Percentiles rank a stretch among this genome's conserved stretches.
Conservation (phyloP, 2,888 invertebrate genomes). For the Caenorhabditis sp. region DNA sequence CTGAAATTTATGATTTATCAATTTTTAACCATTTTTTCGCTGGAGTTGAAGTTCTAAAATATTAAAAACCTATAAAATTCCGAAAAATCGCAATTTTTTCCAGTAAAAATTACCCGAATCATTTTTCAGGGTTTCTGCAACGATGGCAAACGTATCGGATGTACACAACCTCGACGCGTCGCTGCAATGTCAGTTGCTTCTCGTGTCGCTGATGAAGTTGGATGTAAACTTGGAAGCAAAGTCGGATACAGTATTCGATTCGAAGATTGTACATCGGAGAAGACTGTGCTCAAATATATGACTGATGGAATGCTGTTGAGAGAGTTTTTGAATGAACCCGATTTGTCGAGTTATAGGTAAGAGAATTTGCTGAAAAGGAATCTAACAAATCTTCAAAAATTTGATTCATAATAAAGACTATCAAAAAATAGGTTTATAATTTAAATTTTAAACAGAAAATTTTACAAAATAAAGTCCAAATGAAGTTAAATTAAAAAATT, state of each 20-base stretch:
- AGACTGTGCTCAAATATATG: conserved; percentile 97
- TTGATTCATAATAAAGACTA: too few relatives aligned
- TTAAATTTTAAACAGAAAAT: too few relatives aligned
- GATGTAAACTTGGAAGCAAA: conserved; percentile 84
- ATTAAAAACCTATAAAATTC: too few relatives aligned
- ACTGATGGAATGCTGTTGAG: conserved; percentile 96
- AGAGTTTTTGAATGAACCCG: conserved; percentile 96
- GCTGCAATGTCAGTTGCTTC: conserved; percentile 99
- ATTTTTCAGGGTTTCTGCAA: conserved; percentile 72
- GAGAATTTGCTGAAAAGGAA: too few relatives aligned
- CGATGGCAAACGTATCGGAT: conserved; percentile 88
- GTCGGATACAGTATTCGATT: conserved; percentile 87
- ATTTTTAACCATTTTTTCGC: too few relatives aligned
- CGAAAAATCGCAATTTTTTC: not conserved
- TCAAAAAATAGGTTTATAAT: too few relatives aligned
- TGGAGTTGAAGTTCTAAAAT: too few relatives aligned
- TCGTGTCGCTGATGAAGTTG: conserved; percentile 96
- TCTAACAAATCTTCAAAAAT: too few relatives aligned
- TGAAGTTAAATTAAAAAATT: too few relatives aligned
- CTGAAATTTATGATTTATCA: too few relatives aligned
- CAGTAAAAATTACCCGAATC: not conserved
- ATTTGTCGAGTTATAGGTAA: conserved; percentile 85
- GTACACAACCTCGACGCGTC: conserved; percentile 96
- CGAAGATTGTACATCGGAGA: conserved; percentile 97
- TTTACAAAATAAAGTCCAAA: too few relatives aligned